phyloP scores from a whole-genome alignment of 2,797 vertebrate genomes.

The Eurystomus glaucurus region DNA sequence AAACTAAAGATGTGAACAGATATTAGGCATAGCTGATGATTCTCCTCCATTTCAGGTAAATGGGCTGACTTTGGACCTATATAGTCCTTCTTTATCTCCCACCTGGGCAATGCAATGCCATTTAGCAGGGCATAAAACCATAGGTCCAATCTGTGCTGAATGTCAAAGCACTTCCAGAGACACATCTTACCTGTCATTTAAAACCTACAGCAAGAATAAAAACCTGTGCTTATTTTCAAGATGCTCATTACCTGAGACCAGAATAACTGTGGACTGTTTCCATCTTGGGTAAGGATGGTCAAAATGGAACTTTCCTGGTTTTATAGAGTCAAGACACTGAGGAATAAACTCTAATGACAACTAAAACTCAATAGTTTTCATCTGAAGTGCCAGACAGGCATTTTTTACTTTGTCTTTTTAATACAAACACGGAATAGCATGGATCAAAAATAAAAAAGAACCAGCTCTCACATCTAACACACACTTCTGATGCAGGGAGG shows the following conservation, averaged over 20 bases:
- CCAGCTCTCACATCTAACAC: not conserved
- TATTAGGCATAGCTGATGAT: not conserved
- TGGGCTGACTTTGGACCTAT: not conserved
- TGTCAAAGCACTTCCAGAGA: not conserved
- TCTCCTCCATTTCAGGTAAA: not conserved
- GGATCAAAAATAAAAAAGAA: not conserved
- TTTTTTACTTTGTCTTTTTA: not conserved
- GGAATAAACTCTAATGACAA: not conserved
- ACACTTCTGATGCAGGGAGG: not conserved
- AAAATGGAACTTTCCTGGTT: not conserved
- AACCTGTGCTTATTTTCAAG: not conserved
- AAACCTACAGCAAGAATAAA: not conserved
- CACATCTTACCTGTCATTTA: not conserved
- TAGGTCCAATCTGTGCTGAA: rapidly evolving
- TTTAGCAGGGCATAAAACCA: not conserved
- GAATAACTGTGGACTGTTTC: not conserved
- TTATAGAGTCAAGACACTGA: not conserved
- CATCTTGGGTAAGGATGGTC: not conserved
- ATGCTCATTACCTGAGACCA: not conserved
- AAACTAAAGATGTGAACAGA: not conserved
- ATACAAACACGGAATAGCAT: not conserved
- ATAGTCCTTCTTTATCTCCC: not conserved
- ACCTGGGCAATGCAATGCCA: not conserved
- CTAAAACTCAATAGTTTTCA: not conserved
- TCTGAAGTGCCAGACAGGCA: not conserved